phyloP scores from a whole-genome alignment of 2,797 vertebrate species.

The Ispidina picta region DNA sequence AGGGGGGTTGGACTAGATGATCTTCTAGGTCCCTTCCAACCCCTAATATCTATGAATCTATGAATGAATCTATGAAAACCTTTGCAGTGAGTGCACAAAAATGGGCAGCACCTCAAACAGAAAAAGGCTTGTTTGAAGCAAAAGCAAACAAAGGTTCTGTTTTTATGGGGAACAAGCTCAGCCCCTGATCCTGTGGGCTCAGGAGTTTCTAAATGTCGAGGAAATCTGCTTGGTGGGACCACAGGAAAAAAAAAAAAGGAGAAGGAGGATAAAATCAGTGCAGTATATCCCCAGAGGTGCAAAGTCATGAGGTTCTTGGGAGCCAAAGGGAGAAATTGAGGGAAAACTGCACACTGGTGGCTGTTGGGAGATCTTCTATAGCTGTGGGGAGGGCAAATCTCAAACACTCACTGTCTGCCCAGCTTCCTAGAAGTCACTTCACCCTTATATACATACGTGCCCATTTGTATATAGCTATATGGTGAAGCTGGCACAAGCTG shows the following conservation, averaged over 20 bases:
- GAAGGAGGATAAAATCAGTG: not conserved
- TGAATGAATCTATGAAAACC: too few relatives aligned
- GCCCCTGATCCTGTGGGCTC: not conserved
- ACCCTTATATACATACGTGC: not conserved
- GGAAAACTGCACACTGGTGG: not conserved
- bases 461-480: accelerated
- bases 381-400: not conserved
- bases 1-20: too few relatives aligned
- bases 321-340: not conserved
- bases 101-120: not conserved
- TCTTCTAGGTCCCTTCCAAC: too few relatives aligned
- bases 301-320: not conserved
- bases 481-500: not conserved
- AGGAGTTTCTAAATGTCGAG: not conserved
- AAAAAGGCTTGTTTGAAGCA: not conserved
- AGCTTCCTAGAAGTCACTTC: not conserved
- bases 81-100: not conserved
- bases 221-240: not conserved
- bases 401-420: not conserved
- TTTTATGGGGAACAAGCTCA: not conserved
- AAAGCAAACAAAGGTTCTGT: not conserved
- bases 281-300: not conserved
- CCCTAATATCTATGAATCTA: too few relatives aligned
- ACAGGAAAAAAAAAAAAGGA: not conserved
- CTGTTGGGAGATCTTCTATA: not conserved